Base-by-base conservation (phyloP, 2,797 vertebrate species). In the Poeciliopsis gracilis region DNA sequence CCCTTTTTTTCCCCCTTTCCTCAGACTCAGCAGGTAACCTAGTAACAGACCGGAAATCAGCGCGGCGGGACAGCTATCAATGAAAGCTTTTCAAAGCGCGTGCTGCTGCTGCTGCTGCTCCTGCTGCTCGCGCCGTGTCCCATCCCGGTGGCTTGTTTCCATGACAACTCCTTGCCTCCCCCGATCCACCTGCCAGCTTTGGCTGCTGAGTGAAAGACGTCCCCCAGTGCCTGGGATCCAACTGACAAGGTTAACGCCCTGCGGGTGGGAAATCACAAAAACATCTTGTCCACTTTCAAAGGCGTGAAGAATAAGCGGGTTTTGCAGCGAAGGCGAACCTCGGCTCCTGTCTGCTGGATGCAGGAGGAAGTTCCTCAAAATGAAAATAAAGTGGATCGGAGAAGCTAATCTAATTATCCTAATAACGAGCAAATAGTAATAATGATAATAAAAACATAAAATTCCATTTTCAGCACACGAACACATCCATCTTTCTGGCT, bases 241-340 rank as follows among this genome's bases (percentile, higher is more conserved):
- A 91, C 89, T 90, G 92, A 93, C 93, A 93, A 94, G 94, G 95
- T 95, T 93, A 95, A 91, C 86, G 90, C 91, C 91, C 92, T 36
- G 74, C 87, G 93, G 90, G 90, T 93, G 87, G 88, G 84, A 84
- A 88, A 90, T 78, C 86, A 86, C 79, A 79, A 85, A 88, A 89
- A 91, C 86, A 92, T 85, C 83, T 79, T 87, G 86, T 90, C 84
- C 8, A 47, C 79, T 85, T 90, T 90, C 74, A 85, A 78, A 93
- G 80, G 83, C 87, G 82, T 72, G 36, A 82, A 84, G 73, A 1
- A n/a, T 23, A 78, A 78, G 85, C 84, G 84, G 84, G 66, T 83
- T 83, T 75, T 74, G 59, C 66, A 71, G 75, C 76, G 41, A 85
- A 85, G 77, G 82, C 81, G 69, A 77, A 69, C 4, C 67, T 53